Evolutionary conservation across 1,140 invertebrate genomes (phyloP), one percentile per base, ranked within the genome.

Genomic region (Leptinotarsa texana): DNA sequence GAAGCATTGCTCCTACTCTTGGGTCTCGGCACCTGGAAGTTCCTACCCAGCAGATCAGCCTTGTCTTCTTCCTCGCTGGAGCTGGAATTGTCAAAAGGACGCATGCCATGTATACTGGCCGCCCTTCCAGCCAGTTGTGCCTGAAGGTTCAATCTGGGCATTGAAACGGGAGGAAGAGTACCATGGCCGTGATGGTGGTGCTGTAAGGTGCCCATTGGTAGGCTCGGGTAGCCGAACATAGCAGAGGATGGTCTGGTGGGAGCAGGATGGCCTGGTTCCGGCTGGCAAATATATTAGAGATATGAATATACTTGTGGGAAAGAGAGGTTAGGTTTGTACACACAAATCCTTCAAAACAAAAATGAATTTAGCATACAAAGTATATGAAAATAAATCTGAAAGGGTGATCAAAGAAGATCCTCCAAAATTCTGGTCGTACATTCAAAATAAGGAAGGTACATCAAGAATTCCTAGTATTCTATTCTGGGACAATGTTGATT

Each of bases 231-330:
- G 2, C 91, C 92, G 82, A 94, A 94, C 88, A 94, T 90, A 1
- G 93, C 92, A 11, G 93, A 94, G n/a, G 92, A 92, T 0, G 93
- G 92, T n/a, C 93, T 85, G 0, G 93, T 93, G 11, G 90, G 90
- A 85, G 88, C 77, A n/a, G 87, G 77, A 80, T 77, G 48, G 65
- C 91, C 89, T 69, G 93, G 89, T 84, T 92, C 88, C 72, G 90
- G 89, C 91, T 93, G 79, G 21, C 74, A 80, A 63, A 57, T 42
- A 42, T 11, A 42, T 42, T 2, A 42, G 8, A 42, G 33, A 42
- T 42, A 11, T 33, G 27, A 33, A 33, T 33, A 33, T 8, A 33
- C 6, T 33, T 33, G 6, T 8, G 27, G 27, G 1, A 33, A 33
- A 8, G 27, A 27, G 6, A 27, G 27, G 27, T 27, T 27, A 0